Percentiles rank a stretch among this genome's conserved stretches.
Evolutionary conservation across 2,113 vertebrate species (phyloP).

Genomic region (Stercorarius parasiticus): DNA sequence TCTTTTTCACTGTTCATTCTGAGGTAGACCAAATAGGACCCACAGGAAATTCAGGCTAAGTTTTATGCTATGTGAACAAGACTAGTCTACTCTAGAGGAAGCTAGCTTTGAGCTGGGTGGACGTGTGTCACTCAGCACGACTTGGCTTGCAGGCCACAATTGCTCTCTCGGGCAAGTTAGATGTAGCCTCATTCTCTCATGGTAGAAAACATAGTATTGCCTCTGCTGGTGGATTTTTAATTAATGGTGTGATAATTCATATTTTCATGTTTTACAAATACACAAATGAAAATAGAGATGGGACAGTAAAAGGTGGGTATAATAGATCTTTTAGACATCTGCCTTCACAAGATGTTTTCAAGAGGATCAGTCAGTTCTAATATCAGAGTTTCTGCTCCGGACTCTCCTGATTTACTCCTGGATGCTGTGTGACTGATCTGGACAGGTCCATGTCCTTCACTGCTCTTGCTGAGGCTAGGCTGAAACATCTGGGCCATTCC

Average conservation of each 20-base stretch:
- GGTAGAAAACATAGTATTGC: background rate
- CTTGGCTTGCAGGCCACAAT: background rate
- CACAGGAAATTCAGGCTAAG: background rate
- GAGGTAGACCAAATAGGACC: background rate
- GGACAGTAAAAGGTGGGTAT: background rate
- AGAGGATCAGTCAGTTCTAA: background rate
- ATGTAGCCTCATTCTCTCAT: background rate
- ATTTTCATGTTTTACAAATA: background rate
- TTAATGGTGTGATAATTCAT: background rate
- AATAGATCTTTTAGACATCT: background rate
- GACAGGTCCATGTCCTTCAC: background rate
- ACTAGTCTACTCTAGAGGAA: background rate
- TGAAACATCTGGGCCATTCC: background rate
- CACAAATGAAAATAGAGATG: background rate
- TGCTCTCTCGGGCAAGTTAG: background rate
- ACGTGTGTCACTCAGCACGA: rapidly evolving
- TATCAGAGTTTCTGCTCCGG: background rate
- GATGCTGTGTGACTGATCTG: background rate
- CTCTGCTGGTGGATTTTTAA: background rate
- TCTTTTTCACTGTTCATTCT: background rate
- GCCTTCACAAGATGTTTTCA: background rate
- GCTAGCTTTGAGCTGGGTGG: background rate
- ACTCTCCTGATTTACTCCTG: background rate
- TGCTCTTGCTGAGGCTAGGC: background rate
- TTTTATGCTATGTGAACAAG: background rate